Percentiles rank a stretch among this genome's conserved stretches.
phyloP scores from a whole-genome alignment of 1,140 invertebrate species.

The Onthophagus taurus region DNA sequence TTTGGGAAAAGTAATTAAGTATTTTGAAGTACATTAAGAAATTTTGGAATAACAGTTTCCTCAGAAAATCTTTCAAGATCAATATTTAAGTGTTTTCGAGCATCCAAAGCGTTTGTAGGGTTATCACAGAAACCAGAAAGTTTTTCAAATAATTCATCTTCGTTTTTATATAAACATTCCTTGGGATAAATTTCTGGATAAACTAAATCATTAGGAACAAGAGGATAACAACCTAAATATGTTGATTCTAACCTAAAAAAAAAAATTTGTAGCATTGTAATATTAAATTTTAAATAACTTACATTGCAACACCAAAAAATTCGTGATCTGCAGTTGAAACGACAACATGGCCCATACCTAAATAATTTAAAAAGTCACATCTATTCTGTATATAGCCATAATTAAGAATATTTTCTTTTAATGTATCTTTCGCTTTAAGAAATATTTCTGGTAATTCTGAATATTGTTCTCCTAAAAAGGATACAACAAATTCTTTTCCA shows the following conservation, averaged over 20 bases:
- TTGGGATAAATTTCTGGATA: conserved; percentile 67
- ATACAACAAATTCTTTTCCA: conserved; percentile 48
- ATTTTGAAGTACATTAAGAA: too few species aligned
- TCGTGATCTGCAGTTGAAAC: conserved; percentile 68
- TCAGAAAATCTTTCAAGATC: conserved; percentile 22
- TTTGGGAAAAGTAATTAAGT: too few species aligned
- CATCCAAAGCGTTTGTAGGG: conserved; percentile 32
- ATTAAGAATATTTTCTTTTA: conserved; percentile 46
- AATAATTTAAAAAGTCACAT: conserved; percentile 48
- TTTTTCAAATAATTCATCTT: conserved; percentile 45
- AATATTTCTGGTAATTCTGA: conserved; percentile 48
- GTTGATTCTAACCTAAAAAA: conserved; percentile 55
- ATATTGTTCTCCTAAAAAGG: conserved; percentile 54
- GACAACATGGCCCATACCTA: conserved; percentile 50
- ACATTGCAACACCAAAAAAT: conserved; percentile 68
- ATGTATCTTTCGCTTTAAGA: conserved; percentile 39
- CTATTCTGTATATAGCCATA: conserved; percentile 52
- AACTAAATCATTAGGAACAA: conserved; percentile 58
- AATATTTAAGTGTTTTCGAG: conserved; percentile 30
- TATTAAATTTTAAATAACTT: conserved; percentile 26
- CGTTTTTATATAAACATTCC: conserved; percentile 49
- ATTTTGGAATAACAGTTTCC: conserved; percentile 16
- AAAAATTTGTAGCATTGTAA: conserved; percentile 6
- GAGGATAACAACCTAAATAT: conserved; percentile 55
- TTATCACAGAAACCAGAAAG: conserved; percentile 41